Evolutionary conservation across 2,113 vertebrate genomes (phyloP).

Genomic region (Uropsilus gracilis): DNA sequence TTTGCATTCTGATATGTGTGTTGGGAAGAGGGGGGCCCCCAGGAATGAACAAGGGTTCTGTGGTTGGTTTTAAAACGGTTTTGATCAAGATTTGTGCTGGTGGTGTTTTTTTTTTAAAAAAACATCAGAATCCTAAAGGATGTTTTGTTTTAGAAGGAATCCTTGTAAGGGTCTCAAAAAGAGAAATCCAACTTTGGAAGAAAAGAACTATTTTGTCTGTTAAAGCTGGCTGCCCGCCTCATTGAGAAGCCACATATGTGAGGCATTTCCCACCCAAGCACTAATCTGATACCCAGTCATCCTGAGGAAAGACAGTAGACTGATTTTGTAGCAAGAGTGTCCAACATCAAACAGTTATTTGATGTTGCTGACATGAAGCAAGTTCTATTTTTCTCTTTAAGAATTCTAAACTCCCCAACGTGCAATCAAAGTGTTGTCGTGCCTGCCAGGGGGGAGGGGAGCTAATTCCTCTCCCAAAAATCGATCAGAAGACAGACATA

Average conservation of each 20-base stretch:
- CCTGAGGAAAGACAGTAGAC: not conserved
- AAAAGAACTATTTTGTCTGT: not conserved
- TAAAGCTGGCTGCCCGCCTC: not conserved
- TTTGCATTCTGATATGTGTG: conserved; percentile 67
- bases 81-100: conserved; percentile 1
- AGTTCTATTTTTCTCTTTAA: conserved; percentile 64
- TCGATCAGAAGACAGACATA: conserved; percentile 5
- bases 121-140: conserved; percentile 50
- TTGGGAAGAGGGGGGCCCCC: not conserved
- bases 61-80: conserved; percentile 65
- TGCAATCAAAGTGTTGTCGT: conserved; percentile 55
- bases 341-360: conserved; percentile 67
- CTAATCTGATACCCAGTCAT: conserved; percentile 23
- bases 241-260: not conserved
- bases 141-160: conserved; percentile 63
- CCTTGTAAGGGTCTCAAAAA: not conserved
- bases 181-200: conserved; percentile 30
- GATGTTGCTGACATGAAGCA: conserved; percentile 68
- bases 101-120: conserved; percentile 34
- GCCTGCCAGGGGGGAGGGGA: fast-evolving
- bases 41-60: conserved; percentile 53
- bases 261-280: conserved; percentile 35
- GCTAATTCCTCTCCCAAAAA: not conserved
- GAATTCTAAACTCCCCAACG: conserved; percentile 55
- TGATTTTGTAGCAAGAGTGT: conserved; percentile 59